Conservation (phyloP, 2,113 vertebrate species). For the human (Homo sapiens) region GRCh38 chr2:3952001-3952500, state of each 20-base stretch:
- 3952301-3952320: fast-evolving
- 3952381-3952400: neutral
- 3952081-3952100: no score
- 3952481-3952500: neutral
- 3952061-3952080: no score
- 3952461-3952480: neutral
- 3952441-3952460: neutral
- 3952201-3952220: neutral
- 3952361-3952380: neutral
- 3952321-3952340: neutral
- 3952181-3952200: no score
- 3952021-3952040: no score
- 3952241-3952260: neutral
- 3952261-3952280: no score
- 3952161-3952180: neutral
- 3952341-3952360: neutral
- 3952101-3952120: no score
- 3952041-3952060: no score
- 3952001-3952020: no score
- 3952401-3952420: neutral
- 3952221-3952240: neutral
- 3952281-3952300: neutral
- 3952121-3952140: no score
- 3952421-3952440: neutral
- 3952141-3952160: no score